Evolutionary conservation across 2,113 vertebrate species (phyloP).

Genomic region (Cyphomyrus plagiostoma): DNA sequence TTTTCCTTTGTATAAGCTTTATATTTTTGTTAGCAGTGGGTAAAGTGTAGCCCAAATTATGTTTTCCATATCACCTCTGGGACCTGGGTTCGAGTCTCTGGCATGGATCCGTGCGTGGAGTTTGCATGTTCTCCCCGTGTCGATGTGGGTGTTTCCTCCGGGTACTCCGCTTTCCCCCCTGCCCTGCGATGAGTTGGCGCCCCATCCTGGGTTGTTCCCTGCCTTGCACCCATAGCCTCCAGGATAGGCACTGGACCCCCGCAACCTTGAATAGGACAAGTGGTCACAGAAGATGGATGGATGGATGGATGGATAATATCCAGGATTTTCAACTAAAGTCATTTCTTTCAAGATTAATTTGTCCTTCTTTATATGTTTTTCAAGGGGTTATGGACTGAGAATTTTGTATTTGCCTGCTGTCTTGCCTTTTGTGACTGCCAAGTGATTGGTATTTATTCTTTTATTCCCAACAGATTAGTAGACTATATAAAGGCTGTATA

Average conservation of each 20-base stretch:
- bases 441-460: background rate
- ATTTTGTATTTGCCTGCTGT: background rate
- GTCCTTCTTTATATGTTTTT: background rate
- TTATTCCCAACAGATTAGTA: background rate
- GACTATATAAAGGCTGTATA: background rate
- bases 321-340: background rate
- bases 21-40: constrained; percentile 1
- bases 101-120: background rate
- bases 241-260: background rate
- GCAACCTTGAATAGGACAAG: background rate
- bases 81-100: background rate
- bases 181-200: background rate
- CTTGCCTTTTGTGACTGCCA: background rate
- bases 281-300: background rate
- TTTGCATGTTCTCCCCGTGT: background rate
- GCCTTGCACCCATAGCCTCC: background rate
- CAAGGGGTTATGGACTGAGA: background rate
- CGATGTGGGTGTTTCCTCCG: background rate
- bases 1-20: background rate
- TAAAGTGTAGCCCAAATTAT: background rate
- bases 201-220: background rate
- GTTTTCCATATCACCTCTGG: background rate
- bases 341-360: constrained; percentile 1
- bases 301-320: background rate
- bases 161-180: background rate